These are phyloP conservation scores for Pycnomerus fuliginosus DNA, from an alignment of 2,888 invertebrate genomes.

Conservation along the genomic window DNA sequence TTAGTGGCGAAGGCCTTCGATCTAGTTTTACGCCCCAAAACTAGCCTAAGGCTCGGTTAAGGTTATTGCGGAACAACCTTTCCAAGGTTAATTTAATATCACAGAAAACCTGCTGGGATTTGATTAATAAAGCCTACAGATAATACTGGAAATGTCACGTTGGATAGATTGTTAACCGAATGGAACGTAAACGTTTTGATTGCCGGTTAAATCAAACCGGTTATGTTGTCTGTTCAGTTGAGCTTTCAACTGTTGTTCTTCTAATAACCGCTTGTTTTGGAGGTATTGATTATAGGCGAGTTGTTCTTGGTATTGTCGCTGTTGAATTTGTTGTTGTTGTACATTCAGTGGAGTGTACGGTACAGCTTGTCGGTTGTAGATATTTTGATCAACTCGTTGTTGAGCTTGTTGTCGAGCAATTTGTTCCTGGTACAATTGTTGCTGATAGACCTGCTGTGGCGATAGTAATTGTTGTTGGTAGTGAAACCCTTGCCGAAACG, in stretches of 20 bases:
- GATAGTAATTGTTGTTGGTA: constrained; percentile 36
- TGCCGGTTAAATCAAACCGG: constrained; percentile 40
- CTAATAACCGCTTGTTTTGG: constrained; percentile 36
- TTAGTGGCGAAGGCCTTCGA: background rate
- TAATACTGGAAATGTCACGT: no score
- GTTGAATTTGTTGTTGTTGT: constrained; percentile 35
- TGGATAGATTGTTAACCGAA: no score
- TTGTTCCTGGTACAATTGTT: constrained; percentile 11
- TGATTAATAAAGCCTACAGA: no score
- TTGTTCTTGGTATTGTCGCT: constrained; percentile 37
- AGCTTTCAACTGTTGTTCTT: constrained; percentile 38
- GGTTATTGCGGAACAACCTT: background rate
- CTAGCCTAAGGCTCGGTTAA: background rate
- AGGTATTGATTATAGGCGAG: constrained; percentile 36
- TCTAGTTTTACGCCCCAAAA: background rate
- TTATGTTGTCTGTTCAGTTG: constrained; percentile 42
- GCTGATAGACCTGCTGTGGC: constrained; percentile 29
- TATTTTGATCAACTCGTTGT: constrained; percentile 18
- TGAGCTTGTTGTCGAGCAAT: constrained; percentile 16
- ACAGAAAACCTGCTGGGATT: no score
- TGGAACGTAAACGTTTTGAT: constrained; percentile 35
- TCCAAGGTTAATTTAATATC: no score
- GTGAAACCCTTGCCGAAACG: constrained; percentile 31
- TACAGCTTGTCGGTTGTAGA: constrained; percentile 27
- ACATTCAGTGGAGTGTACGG: constrained; percentile 38